These are phyloP conservation scores for Tiaroga cobitis DNA, from an alignment of 2,797 vertebrate genomes.

Conservation along the genomic window DNA sequence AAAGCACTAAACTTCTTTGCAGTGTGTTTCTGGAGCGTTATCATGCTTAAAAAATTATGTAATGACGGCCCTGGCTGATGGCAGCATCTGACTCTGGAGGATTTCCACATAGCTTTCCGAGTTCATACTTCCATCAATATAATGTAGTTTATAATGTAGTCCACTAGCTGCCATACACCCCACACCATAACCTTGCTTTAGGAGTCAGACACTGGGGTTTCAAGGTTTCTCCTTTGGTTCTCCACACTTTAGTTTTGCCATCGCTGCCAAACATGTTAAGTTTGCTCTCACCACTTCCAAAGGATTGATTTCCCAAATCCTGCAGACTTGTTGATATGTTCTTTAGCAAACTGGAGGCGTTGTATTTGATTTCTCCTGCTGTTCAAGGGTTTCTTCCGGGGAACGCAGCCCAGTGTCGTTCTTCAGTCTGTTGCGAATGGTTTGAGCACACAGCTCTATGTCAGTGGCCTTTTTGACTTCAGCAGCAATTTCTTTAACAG, in stretches of 20 bases:
- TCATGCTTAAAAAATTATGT: neutral
- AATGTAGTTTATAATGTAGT: neutral
- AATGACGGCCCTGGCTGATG: neutral
- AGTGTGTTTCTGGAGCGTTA: neutral
- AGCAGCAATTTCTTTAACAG: neutral
- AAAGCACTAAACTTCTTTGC: neutral
- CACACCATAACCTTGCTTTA: neutral
- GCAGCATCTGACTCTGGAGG: neutral
- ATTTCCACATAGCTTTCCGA: neutral
- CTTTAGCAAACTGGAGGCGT: neutral
- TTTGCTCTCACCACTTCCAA: neutral
- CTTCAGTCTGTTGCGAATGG: neutral
- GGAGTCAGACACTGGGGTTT: neutral
- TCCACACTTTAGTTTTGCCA: neutral
- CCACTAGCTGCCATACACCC: neutral
- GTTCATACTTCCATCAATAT: neutral
- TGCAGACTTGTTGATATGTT: neutral
- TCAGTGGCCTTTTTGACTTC: neutral
- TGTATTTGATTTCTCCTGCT: neutral
- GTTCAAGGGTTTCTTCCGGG: neutral
- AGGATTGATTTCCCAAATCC: neutral
- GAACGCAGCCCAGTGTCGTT: neutral
- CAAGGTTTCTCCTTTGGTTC: neutral
- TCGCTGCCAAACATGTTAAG: neutral
- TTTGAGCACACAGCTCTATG: slow-evolving; percentile 4